Percentiles rank a stretch among this genome's conserved stretches.
phyloP scores from a whole-genome alignment of 2,113 vertebrate species.

The Labeo rohita region DNA sequence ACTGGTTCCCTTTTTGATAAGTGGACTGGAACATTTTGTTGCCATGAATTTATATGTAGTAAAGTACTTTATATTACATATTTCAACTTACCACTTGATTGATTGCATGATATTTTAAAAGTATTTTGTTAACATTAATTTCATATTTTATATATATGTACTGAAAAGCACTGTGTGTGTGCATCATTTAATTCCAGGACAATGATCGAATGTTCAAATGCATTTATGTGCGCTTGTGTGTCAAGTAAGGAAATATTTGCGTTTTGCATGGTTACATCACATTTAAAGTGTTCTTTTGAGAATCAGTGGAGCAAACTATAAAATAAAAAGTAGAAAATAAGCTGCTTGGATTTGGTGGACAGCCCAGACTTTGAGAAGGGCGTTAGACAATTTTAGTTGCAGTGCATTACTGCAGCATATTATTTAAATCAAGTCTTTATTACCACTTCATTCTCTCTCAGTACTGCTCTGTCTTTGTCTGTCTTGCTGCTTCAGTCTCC shows the following conservation, averaged over 20 bases:
- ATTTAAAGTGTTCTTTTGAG: background rate
- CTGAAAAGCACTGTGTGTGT: background rate
- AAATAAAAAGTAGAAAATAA: background rate
- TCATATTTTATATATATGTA: too few relatives aligned
- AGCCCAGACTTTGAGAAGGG: background rate
- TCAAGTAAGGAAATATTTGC: background rate
- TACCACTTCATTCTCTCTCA: background rate
- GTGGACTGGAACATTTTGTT: background rate
- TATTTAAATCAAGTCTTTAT: slow-evolving; percentile 1
- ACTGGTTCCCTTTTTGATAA: background rate
- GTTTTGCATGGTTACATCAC: background rate
- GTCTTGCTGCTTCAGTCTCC: background rate
- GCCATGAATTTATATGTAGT: background rate
- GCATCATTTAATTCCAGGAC: background rate
- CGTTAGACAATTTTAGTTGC: background rate
- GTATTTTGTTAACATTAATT: background rate
- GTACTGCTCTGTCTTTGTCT: background rate
- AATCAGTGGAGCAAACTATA: background rate
- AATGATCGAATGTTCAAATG: background rate
- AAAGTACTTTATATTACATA: too few relatives aligned
- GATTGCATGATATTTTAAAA: too few relatives aligned
- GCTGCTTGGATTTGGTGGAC: background rate
- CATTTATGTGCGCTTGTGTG: background rate
- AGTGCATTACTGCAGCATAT: background rate
- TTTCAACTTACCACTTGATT: too few relatives aligned